Evolutionary conservation across 2,113 vertebrate genomes (phyloP).

Genomic region (Oncorhynchus nerka): DNA sequence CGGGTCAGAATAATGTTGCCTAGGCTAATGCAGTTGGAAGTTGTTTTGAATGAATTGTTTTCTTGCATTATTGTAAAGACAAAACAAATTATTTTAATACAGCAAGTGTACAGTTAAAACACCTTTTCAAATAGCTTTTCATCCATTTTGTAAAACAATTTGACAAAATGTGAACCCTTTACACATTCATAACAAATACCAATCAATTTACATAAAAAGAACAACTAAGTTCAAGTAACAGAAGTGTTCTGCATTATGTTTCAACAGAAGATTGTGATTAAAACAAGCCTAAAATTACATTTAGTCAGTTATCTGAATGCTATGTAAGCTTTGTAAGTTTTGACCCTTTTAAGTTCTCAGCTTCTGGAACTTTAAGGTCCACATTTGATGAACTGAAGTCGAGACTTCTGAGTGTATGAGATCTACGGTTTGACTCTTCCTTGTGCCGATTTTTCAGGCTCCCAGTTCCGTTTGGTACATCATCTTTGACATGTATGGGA

Average conservation of each 20-base stretch:
- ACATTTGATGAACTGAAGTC: slow-evolving; percentile 43
- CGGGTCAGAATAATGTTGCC: too few species aligned
- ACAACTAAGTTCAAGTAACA: not conserved
- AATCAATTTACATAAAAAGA: not conserved
- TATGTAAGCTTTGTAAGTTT: slow-evolving; percentile 63
- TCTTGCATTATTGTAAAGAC: too few species aligned
- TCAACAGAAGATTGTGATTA: not conserved
- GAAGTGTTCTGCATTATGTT: not conserved
- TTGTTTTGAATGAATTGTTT: too few species aligned
- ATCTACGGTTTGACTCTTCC: slow-evolving; percentile 35
- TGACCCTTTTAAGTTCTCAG: slow-evolving; percentile 53
- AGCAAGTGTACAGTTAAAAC: not conserved
- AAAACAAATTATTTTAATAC: not conserved
- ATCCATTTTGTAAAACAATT: not conserved
- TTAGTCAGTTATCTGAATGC: not conserved
- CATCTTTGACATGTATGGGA: slow-evolving; percentile 21
- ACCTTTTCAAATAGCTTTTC: not conserved
- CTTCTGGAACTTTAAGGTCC: slow-evolving; percentile 68
- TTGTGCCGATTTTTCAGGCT: not conserved
- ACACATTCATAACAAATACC: not conserved
- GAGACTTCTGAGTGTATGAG: slow-evolving; percentile 44
- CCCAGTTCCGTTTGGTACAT: slow-evolving; percentile 19
- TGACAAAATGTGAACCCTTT: not conserved
- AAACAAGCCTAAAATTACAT: not conserved
- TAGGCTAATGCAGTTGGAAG: too few species aligned